Percentiles rank a stretch among this genome's conserved stretches.
These are phyloP conservation scores for Pomatostomus ruficeps DNA, from an alignment of 2,113 vertebrate species.

Conservation along the genomic window DNA sequence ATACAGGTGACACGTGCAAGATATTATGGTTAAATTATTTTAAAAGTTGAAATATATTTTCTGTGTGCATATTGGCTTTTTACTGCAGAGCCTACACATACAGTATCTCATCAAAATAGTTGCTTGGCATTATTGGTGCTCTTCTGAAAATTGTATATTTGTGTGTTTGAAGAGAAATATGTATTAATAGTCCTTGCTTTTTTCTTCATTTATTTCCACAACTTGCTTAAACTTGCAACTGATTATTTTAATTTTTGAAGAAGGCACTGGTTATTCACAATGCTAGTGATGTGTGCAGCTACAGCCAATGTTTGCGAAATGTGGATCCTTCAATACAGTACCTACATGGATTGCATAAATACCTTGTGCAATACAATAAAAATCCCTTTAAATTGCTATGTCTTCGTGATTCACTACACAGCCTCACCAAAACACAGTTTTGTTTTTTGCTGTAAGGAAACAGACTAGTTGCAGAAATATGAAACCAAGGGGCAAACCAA, in stretches of 20 bases:
- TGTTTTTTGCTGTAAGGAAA: not conserved
- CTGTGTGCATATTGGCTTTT: constrained; percentile 72
- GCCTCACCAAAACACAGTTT: not conserved
- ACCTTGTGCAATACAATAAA: constrained; percentile 77
- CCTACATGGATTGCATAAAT: constrained; percentile 67
- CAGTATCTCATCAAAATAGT: constrained; percentile 62
- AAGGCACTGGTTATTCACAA: constrained; percentile 66
- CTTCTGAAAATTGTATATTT: constrained; percentile 68
- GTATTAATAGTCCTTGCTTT: constrained; percentile 50
- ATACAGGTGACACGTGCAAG: constrained; percentile 65
- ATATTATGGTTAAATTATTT: constrained; percentile 78
- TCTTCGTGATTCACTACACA: constrained; percentile 39
- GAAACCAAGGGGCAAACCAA: not conserved
- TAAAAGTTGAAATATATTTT: constrained; percentile 77
- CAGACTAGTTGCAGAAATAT: not conserved
- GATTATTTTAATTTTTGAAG: constrained; percentile 52
- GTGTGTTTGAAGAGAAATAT: constrained; percentile 60
- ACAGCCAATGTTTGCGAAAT: constrained; percentile 53
- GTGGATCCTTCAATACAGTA: constrained; percentile 60
- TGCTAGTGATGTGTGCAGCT: constrained; percentile 63
- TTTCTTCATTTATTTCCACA: constrained; percentile 60
- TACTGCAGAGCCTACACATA: constrained; percentile 69
- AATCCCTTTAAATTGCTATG: constrained; percentile 47
- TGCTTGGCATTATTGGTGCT: constrained; percentile 64
- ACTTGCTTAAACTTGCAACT: constrained; percentile 54